Evolutionary conservation across 2,888 invertebrate genomes (phyloP).

Genomic region (Leucozona laternaria): DNA sequence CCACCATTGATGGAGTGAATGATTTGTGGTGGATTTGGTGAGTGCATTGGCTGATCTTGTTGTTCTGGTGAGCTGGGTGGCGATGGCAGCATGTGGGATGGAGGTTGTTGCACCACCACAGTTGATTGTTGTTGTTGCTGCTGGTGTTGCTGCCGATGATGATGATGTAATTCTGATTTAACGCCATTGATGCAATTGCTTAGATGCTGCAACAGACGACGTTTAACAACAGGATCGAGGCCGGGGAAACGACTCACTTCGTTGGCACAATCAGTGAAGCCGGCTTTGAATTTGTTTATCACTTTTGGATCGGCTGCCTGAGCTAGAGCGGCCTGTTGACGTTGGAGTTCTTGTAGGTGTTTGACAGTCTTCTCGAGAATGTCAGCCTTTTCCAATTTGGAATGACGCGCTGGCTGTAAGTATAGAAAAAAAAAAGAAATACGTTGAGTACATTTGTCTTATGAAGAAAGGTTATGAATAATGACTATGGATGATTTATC

Average conservation of each 20-base stretch:
- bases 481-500: neutral
- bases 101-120: conserved; percentile 81
- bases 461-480: neutral
- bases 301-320: conserved; percentile 93
- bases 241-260: conserved; percentile 92
- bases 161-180: conserved; percentile 82
- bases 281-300: conserved; percentile 92
- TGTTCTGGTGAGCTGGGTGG: conserved; percentile 83
- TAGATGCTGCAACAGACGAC: conserved; percentile 90
- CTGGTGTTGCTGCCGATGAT: conserved; percentile 72
- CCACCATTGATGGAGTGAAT: conserved; percentile 85
- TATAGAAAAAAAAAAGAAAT: conserved; percentile 54
- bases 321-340: conserved; percentile 92
- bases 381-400: conserved; percentile 97
- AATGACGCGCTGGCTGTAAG: conserved; percentile 94
- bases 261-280: conserved; percentile 94
- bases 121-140: conserved; percentile 77
- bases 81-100: conserved; percentile 86
- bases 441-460: conserved; percentile 9
- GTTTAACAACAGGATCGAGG: conserved; percentile 89
- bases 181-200: conserved; percentile 87
- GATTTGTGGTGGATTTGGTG: conserved; percentile 80
- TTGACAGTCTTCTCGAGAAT: conserved; percentile 97
- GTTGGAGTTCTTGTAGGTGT: conserved; percentile 94
- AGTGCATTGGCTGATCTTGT: conserved; percentile 76